phyloP scores from a whole-genome alignment of 1,140 invertebrate genomes.

The Melitaea cinxia region DNA sequence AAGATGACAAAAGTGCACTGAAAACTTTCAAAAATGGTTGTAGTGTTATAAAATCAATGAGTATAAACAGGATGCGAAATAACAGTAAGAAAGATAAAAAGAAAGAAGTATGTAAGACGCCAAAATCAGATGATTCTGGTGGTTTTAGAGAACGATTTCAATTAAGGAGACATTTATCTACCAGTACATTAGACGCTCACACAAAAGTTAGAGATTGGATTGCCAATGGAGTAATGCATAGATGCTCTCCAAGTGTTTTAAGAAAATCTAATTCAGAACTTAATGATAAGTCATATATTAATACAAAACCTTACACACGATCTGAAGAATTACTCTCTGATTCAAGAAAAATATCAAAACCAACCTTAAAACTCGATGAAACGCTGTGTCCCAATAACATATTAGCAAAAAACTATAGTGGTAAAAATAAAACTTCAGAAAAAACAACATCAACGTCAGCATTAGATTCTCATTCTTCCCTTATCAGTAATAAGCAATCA shows the following conservation, averaged over 20 bases:
- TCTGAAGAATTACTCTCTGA: slow-evolving; percentile 69
- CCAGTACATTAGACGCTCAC: slow-evolving; percentile 91
- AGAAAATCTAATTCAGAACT: slow-evolving; percentile 81
- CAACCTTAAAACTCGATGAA: slow-evolving; percentile 43
- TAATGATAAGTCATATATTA: slow-evolving; percentile 66
- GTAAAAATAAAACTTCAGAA: slow-evolving; percentile 65
- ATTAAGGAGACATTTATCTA: slow-evolving; percentile 87
- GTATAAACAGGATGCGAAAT: slow-evolving; percentile 70
- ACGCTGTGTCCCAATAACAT: slow-evolving; percentile 45
- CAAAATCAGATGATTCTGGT: slow-evolving; percentile 83
- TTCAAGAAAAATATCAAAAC: slow-evolving; percentile 59
- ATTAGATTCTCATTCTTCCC: slow-evolving; percentile 68
- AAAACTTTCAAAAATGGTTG: slow-evolving; percentile 78
- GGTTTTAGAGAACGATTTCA: slow-evolving; percentile 84
- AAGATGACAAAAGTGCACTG: slow-evolving; percentile 70
- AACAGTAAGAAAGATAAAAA: slow-evolving; percentile 72
- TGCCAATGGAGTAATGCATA: slow-evolving; percentile 87
- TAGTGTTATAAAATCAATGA: slow-evolving; percentile 82
- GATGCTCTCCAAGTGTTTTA: slow-evolving; percentile 86
- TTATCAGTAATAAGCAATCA: slow-evolving; percentile 65
- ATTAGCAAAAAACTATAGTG: slow-evolving; percentile 46
- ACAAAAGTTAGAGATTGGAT: slow-evolving; percentile 94
- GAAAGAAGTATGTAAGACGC: slow-evolving; percentile 84
- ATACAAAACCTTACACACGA: slow-evolving; percentile 60
- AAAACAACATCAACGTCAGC: slow-evolving; percentile 77